These are phyloP conservation scores for Eugnorisma glareosa DNA, from an alignment of 2,888 invertebrate genomes.

Conservation along the genomic window DNA sequence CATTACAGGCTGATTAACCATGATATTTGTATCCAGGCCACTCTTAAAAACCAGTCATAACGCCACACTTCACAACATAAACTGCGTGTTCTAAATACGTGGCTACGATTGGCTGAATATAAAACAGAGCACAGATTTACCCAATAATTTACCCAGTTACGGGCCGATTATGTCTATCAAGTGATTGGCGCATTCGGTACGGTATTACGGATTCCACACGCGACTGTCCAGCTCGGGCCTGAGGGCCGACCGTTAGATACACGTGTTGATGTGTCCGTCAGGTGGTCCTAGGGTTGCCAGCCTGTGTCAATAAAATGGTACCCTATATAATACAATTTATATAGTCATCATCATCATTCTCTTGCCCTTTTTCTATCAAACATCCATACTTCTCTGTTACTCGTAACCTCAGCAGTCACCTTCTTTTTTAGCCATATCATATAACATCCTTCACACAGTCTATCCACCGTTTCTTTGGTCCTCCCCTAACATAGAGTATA, in stretches of 20 bases:
- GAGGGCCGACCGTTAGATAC: constrained; percentile 70
- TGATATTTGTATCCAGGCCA: neutral
- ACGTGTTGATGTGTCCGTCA: constrained; percentile 65
- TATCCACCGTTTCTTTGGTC: neutral
- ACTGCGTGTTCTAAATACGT: constrained; percentile 18
- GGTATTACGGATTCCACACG: constrained; percentile 61
- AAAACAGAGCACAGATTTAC: constrained; percentile 46
- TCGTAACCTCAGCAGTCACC: neutral
- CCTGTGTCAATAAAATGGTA: neutral
- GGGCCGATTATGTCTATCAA: constrained; percentile 60
- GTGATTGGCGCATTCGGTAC: constrained; percentile 53
- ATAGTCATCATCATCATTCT: neutral
- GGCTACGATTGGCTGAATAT: constrained; percentile 28
- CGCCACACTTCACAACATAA: neutral
- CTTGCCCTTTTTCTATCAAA: neutral
- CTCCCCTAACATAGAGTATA: neutral
- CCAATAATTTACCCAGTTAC: constrained; percentile 30
- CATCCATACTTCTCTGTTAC: neutral
- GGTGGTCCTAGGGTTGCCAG: constrained; percentile 49
- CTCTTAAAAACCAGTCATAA: neutral
- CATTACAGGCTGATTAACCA: neutral
- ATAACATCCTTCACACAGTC: neutral
- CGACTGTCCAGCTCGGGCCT: constrained; percentile 58
- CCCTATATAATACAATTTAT: no score
- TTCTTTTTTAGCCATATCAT: neutral